Base-by-base conservation (phyloP, 2,888 invertebrate species). In the Oxycera nigricornis region DNA sequence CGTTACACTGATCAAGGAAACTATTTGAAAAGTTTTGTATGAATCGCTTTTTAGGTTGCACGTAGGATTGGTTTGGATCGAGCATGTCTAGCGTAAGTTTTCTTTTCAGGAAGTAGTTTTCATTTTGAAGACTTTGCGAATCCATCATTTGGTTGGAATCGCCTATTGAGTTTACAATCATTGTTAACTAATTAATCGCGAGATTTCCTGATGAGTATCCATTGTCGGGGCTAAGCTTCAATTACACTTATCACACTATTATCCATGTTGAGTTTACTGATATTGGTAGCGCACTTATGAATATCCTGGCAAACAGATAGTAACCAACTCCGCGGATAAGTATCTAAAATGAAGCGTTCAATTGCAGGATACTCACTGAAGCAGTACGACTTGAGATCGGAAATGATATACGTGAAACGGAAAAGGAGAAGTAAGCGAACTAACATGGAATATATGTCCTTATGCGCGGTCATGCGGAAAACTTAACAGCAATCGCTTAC, bases 91-190 rank as follows among this genome's bases (percentile, higher is more conserved):
- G 73, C 72, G 77, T 78, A n/a, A 80, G 78, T 79, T 84, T 84
- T 4, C 84, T 81, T 77, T 85, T 84, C 3, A 84, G 78, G 74
- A 81, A 84, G 74, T 80, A 83, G 74, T 80, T 83, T 26, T 83
- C 82, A 70, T 81, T 79, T 46, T 80, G 79, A 9, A 77, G 76
- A 41, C 78, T 73, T 24, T 68, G 30, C 4, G 70, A 31, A 31
- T 70, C 70, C 70, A 70, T 70, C 20, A 73, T 72, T 70, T 74
- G 74, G 4, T 31, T 7, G n/a, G 14, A 28, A 30, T 73, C 35
- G 11, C 52, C 72, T 67, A 76, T 73, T 59, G 77, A 76, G 52
- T 80, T 81, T 65, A 78, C 79, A 73, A 79, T 78, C 79, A 79
- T 79, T 76, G 75, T n/a, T n/a, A n/a, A n/a, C n/a, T n/a, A n/a